Conservation (phyloP, 2,888 invertebrate species). For the Scelioninae gen. 2 region DNA sequence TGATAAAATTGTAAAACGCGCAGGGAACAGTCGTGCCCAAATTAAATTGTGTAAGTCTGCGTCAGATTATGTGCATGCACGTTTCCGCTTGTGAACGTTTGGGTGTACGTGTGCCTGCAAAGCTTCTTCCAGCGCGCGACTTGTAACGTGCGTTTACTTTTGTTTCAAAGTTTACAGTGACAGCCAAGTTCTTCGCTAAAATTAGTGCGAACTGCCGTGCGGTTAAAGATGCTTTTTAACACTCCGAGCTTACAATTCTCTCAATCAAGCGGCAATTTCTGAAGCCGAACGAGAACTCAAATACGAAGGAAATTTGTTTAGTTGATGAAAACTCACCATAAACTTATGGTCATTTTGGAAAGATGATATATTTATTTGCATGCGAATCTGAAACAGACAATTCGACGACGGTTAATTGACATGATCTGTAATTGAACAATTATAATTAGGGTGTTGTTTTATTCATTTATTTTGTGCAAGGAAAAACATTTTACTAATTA, state of each 20-base stretch:
- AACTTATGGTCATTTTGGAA: constrained; percentile 69
- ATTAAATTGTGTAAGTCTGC: constrained; percentile 37
- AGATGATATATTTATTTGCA: constrained; percentile 59
- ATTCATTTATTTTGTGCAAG: too few species aligned
- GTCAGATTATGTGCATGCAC: too few species aligned
- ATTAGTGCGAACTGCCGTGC: constrained; percentile 42
- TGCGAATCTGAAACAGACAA: constrained; percentile 66
- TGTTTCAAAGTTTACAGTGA: constrained; percentile 46
- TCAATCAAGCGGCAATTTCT: constrained; percentile 21
- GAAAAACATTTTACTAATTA: too few species aligned
- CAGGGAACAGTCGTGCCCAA: constrained; percentile 2
- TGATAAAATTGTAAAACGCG: constrained; percentile 17
- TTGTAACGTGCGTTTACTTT: constrained; percentile 28
- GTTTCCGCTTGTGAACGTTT: constrained; percentile 13
- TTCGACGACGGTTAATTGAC: constrained; percentile 13
- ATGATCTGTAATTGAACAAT: too few species aligned
- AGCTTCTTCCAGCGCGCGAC: constrained; percentile 22
- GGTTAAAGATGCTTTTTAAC: constrained; percentile 51
- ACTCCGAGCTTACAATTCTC: constrained; percentile 22
- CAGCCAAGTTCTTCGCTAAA: constrained; percentile 49
- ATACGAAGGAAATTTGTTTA: too few species aligned
- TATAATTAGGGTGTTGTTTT: too few species aligned
- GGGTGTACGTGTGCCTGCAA: too few species aligned
- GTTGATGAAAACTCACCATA: constrained; percentile 67
- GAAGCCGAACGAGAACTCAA: neutral